Conservation (phyloP, 2,797 vertebrate species). For the Cygnus olor region DNA sequence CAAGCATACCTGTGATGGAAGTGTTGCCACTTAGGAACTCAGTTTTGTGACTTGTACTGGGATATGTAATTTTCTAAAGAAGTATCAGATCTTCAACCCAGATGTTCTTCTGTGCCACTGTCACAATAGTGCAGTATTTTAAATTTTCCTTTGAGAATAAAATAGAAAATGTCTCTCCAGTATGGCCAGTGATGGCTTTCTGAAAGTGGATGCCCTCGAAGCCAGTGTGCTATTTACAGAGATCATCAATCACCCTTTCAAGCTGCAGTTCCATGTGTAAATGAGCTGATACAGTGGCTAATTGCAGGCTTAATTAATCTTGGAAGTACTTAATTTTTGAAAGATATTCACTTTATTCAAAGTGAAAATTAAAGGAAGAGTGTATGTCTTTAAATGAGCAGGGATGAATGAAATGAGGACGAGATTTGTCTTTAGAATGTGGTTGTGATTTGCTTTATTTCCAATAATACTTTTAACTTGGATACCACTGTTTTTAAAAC, state of each 20-base stretch:
- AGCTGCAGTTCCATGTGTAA: neutral
- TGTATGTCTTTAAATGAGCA: neutral
- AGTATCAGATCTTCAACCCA: neutral
- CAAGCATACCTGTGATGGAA: neutral
- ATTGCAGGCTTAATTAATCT: conserved; percentile 25
- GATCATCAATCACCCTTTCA: neutral
- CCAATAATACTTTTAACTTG: neutral
- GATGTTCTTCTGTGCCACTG: neutral
- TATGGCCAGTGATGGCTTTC: neutral
- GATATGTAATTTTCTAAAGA: neutral
- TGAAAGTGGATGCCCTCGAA: neutral
- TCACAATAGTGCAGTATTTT: neutral
- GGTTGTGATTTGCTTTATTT: neutral
- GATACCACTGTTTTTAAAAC: neutral
- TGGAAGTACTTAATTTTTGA: neutral
- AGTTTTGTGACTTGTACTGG: neutral
- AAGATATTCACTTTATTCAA: neutral
- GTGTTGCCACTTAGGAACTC: neutral
- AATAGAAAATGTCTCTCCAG: neutral
- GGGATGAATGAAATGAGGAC: neutral
- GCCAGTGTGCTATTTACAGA: neutral
- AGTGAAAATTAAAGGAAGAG: neutral
- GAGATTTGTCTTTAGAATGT: neutral
- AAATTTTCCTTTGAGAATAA: neutral
- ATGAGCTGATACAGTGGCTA: neutral